Percentiles rank a stretch among this genome's conserved stretches.
phyloP scores from a whole-genome alignment of 2,113 vertebrate genomes.

The Toxostoma redivivum region DNA sequence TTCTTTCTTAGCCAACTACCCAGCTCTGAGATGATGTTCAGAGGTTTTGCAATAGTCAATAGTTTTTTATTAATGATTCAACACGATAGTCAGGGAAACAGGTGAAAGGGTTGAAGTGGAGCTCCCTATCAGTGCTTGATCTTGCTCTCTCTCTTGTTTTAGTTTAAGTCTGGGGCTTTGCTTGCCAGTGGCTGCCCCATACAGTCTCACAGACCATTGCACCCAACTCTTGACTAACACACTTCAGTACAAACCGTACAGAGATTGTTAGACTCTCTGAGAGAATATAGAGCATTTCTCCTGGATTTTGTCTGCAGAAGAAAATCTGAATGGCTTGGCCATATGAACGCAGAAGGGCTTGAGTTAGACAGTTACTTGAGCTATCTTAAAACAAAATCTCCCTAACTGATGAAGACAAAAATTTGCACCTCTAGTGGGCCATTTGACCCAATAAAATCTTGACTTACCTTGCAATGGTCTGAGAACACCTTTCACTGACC shows the following conservation, averaged over 20 bases:
- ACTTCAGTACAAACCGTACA: not conserved
- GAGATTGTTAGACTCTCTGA: not conserved
- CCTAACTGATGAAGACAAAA: not conserved
- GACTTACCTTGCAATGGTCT: not conserved
- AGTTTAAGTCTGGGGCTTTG: not conserved
- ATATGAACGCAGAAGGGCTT: not conserved
- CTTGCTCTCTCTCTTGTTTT: not conserved
- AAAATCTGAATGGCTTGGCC: not conserved
- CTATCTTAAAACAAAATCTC: not conserved
- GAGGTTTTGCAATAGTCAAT: not conserved
- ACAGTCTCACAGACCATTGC: not conserved
- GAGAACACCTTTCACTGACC: not conserved
- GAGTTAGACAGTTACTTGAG: not conserved
- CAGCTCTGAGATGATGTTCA: not conserved
- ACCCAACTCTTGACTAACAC: not conserved
- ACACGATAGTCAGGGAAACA: too few species aligned
- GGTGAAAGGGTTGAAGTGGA: not conserved
- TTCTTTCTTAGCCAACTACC: not conserved
- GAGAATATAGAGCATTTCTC: not conserved
- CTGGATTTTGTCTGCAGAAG: not conserved
- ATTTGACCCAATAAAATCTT: not conserved
- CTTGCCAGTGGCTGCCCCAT: not conserved
- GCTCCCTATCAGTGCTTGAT: not conserved
- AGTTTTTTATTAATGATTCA: not conserved
- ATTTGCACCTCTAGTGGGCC: not conserved